phyloP scores from a whole-genome alignment of 2,113 vertebrate species.

The Pangasianodon gigas region DNA sequence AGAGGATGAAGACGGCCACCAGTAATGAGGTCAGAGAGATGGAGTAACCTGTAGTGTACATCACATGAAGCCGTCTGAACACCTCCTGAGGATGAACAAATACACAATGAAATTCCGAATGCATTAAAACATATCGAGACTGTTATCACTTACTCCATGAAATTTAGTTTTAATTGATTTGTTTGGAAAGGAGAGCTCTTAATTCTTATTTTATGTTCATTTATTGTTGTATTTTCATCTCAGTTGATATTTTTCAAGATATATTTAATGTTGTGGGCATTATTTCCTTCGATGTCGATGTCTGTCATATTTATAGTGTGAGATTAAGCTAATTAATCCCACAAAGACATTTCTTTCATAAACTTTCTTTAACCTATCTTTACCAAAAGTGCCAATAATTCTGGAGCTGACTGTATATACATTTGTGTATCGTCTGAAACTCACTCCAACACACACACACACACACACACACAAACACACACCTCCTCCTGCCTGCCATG shows the following conservation, averaged over 20 bases:
- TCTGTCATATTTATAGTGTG: neutral
- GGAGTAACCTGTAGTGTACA: constrained; percentile 89
- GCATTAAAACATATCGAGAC: neutral
- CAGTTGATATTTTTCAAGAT: neutral
- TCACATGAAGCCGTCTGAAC: constrained; percentile 86
- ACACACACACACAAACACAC: neutral
- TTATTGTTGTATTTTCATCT: neutral
- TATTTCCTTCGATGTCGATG: neutral
- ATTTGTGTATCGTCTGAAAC: neutral
- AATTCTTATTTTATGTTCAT: neutral
- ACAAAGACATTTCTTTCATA: neutral
- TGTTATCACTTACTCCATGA: neutral
- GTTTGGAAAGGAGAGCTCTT: neutral
- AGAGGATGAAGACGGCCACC: constrained; percentile 83
- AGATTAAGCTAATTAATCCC: neutral
- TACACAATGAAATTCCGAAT: neutral
- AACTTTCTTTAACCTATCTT: neutral
- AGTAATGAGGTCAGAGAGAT: constrained; percentile 82
- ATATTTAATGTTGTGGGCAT: neutral
- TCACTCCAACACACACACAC: neutral
- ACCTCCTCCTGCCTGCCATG: constrained; percentile 79
- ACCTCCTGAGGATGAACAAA: constrained; percentile 75
- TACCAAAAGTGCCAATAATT: neutral
- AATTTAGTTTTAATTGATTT: neutral
- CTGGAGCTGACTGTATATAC: neutral